Base-by-base conservation (phyloP, 2,113 vertebrate genomes). In the Stercorarius parasiticus region DNA sequence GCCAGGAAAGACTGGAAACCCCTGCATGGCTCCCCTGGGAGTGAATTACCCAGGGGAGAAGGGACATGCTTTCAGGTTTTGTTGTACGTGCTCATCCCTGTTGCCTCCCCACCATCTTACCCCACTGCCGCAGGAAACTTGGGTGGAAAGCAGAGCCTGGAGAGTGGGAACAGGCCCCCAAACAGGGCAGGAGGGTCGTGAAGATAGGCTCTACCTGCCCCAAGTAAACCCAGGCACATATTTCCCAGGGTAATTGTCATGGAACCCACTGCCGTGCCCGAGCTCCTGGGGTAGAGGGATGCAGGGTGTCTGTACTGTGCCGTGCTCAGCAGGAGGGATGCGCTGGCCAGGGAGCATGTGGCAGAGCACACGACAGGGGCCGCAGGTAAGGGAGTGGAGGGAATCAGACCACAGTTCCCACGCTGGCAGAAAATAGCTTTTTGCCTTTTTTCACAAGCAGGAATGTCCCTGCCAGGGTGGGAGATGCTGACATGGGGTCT, bases 211-310 rank as follows among this genome's bases (percentile, higher is more conserved):
- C 5, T 56, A 21, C 36, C 58, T 90, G 71, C 3, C 49, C 40
- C 1, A 1, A 62, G 36, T 52, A 66, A 86, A 72, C 0, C 6
- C 21, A 29, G 47, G 43, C 2, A 2, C 0, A 1, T 43, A 3
- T 80, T 69, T 70, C 11, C 11, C 82, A 90, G 62, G 15, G 5
- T n/a, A 29, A 53, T 25, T 4, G 8, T 42, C 34, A 10, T 0
- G 0, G 30, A 66, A 21, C 6, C 18, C 1, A 0, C 23, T 18
- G 47, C n/a, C 0, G 0, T 58, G 65, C 16, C 26, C 0, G 2
- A 10, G 32, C 32, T 49, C 20, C 38, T 0, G 0, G n/a, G 3
- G 0, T 4, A 47, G 9, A 15, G 30, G 36, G 79, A 23, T 13
- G 32, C n/a, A 27, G 73, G 70, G 43, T 1, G 4, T 23, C 69